Base-by-base conservation (phyloP, 2,888 invertebrate genomes). In the Rotaria socialis region DNA sequence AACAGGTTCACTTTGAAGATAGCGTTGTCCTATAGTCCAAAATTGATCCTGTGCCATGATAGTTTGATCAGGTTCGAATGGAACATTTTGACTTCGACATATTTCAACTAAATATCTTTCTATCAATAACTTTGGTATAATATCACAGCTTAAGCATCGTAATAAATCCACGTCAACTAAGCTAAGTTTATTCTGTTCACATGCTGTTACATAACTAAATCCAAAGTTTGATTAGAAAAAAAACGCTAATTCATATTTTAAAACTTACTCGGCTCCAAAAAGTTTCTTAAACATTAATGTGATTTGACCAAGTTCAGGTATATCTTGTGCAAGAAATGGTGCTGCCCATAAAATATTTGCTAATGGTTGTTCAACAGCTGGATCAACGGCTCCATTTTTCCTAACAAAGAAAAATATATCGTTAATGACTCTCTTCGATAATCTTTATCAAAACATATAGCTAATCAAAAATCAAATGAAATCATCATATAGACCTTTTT, bases 341-440 rank as follows among this genome's bases (percentile, higher is more conserved):
- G 97, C 95, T 0, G 96, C 96, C 99, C 99, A 99, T 88, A 99
- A 94, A n/a, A 97, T 92, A 89, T 95, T 96, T 1, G 96, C 95
- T 87, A 99, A 95, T 1, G 98, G 95, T 92, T 99, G 98, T 6
- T 96, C 94, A n/a, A 99, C 93, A 0, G 98, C 97, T 88, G 96
- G 96, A 90, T 99, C 98, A 22, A 98, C 89, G 6, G 47, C 16
- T 19, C 50, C 47, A 60, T 27, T 35, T 47, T 56, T 85, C 22
- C 60, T 47, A 85, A 7, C 58, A 8, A 52, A 52, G 3, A 16
- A 52, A 50, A 50, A 14, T 50, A 14, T 50, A 50, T 14, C 14
- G 4, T 50, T 8, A 50, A 50, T 50, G 50, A 50, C 0, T 50
- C 8, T 50, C 8, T 11, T 50, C 14, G 10, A 50, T 50, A 11